Evolutionary conservation across 1,140 invertebrate genomes (phyloP).

Genomic region (Limonius californicus): DNA sequence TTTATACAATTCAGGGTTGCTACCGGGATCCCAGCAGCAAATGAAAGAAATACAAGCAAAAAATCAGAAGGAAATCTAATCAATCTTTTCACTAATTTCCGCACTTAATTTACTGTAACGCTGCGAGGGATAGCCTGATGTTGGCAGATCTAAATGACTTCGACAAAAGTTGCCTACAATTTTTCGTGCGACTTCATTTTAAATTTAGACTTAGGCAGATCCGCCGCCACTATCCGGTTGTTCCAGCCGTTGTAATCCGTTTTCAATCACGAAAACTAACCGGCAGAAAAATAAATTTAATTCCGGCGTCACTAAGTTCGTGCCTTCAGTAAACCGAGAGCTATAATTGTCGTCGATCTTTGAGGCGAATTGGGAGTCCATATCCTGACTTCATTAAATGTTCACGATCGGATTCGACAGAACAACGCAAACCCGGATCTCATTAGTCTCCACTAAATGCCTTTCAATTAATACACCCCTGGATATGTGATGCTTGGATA

Average conservation of each 20-base stretch:
- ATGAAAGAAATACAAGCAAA: too few species aligned
- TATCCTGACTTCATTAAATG: constrained; percentile 16
- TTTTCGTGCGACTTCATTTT: background rate
- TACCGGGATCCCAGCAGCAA: too few species aligned
- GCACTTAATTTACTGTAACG: too few species aligned
- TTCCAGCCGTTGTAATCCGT: background rate
- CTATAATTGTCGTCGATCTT: background rate
- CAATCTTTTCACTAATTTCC: too few species aligned
- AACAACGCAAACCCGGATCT: constrained; percentile 17
- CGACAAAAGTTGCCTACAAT: background rate
- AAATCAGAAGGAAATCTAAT: too few species aligned
- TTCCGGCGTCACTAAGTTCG: background rate
- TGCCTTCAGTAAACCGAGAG: background rate
- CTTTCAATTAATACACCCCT: constrained; percentile 18
- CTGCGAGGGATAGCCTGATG: too few species aligned
- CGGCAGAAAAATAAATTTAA: constrained; percentile 4
- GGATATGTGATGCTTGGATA: constrained; percentile 8
- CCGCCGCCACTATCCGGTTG: background rate
- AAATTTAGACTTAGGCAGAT: background rate
- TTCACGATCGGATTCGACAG: constrained; percentile 15
- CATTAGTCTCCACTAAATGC: constrained; percentile 14
- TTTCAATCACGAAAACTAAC: constrained; percentile 1
- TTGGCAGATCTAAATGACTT: too few species aligned
- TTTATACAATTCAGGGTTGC: too few species aligned
- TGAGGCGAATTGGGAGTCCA: constrained; percentile 1